Evolutionary conservation across 2,888 invertebrate species (phyloP), one percentile per base, ranked within the genome.

Genomic region (Eupithecia insigniata): DNA sequence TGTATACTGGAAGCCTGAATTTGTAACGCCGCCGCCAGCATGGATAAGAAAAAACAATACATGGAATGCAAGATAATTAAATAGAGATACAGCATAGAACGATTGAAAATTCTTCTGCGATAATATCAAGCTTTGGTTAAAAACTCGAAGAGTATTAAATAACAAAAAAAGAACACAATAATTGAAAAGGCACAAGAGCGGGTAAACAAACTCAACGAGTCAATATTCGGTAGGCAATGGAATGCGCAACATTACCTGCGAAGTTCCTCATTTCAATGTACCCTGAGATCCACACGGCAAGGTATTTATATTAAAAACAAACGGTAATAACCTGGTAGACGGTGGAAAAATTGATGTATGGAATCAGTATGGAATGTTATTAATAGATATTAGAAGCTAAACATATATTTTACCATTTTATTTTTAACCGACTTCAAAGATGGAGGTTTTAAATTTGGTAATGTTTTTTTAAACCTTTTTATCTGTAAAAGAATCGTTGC

Each of bases 251-350:
- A 77, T 79, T 78, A 79, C 80, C 78, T 79, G 43, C 78, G 75
- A 72, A 83, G 85, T 76, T 22, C 55, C 85, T 88, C 85, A 89
- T 89, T 90, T 87, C 83, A 89, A 90, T 88, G 87, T 89, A 87
- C 86, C 85, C 88, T 82, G 79, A 84, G 82, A 83, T 85, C 83
- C 84, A 85, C 83, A 85, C 80, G 81, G 79, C 80, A 77, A 66
- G 77, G 78, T 83, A 79, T 83, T 83, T 85, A 68, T 68, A 69
- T 70, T 62, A 73, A 70, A 73, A 70, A 70, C 66, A 68, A 60
- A 66, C 83, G 30, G n/a, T 32, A n/a, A 22, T 58, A 69, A 28
- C 34, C 26, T 12, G 61, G 46, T 22, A 51, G 22, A 32, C 18
- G 34, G 32, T 22, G 22, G 3, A 51, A 51, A 6, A 5, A 32